Percentiles rank a stretch among this genome's conserved stretches.
Evolutionary conservation across 2,888 invertebrate genomes (phyloP).

Genomic region (Folsomia manolachei): DNA sequence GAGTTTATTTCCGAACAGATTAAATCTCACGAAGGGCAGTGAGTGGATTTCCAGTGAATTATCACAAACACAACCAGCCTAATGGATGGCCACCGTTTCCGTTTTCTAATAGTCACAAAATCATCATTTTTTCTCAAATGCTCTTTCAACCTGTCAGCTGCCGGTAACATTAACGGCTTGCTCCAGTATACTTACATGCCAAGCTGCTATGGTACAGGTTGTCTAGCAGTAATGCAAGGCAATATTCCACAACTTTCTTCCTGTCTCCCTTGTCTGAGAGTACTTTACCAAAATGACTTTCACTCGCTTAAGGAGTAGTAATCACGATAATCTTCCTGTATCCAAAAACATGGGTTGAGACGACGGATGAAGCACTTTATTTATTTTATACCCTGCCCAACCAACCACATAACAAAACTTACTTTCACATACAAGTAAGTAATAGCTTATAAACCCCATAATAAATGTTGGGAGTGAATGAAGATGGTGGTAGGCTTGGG

Average conservation of each 20-base stretch:
- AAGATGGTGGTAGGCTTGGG: background rate
- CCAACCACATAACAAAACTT: background rate
- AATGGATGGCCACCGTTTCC: conserved; percentile 10
- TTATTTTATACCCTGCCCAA: background rate
- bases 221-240: too few relatives aligned
- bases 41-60: conserved; percentile 9
- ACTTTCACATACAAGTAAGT: background rate
- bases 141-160: background rate
- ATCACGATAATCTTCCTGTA: background rate
- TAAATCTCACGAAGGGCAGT: background rate
- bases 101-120: conserved; percentile 1
- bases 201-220: too few relatives aligned
- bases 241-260: too few relatives aligned
- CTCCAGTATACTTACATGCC: too few relatives aligned
- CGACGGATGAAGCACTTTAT: background rate
- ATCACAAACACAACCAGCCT: conserved; percentile 6
- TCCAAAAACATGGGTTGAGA: background rate
- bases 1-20: conserved; percentile 6
- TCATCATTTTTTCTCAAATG: conserved; percentile 2
- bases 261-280: too few relatives aligned
- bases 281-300: too few relatives aligned
- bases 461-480: background rate
- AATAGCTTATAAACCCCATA: background rate
- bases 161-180: background rate
- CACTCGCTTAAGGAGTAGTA: background rate